Evolutionary conservation across 2,888 invertebrate genomes (phyloP).

Genomic region (Adineta ricciae): DNA sequence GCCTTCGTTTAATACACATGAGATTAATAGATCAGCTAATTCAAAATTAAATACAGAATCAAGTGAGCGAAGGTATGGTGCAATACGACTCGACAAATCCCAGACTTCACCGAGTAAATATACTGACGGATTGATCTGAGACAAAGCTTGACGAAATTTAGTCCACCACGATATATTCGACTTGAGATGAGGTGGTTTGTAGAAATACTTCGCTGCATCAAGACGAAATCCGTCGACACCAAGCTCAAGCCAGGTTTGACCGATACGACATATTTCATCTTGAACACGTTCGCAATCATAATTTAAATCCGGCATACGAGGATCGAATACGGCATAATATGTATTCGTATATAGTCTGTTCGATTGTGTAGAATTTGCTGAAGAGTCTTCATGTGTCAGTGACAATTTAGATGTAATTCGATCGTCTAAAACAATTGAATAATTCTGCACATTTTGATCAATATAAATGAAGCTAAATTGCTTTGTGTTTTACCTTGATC

Average conservation of each 20-base stretch:
- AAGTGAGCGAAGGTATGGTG: neutral
- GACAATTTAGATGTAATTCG: neutral
- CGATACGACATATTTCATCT: neutral
- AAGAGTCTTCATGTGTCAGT: neutral
- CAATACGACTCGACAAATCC: neutral
- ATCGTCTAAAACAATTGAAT: neutral
- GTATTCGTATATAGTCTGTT: neutral
- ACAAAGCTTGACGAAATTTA: neutral
- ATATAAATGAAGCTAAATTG: too few relatives aligned
- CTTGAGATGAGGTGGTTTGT: neutral
- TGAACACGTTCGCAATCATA: neutral
- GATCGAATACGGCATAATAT: neutral
- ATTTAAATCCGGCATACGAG: neutral
- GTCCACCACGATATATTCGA: neutral
- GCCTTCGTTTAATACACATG: neutral
- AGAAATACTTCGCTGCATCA: neutral
- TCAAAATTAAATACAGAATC: neutral
- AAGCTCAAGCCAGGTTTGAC: neutral
- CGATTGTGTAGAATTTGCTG: neutral
- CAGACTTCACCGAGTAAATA: neutral
- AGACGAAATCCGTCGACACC: constrained; percentile 10
- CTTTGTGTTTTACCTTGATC: neutral
- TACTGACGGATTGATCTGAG: neutral
- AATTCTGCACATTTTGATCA: too few relatives aligned
- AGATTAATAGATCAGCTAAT: neutral